phyloP scores from a whole-genome alignment of 2,888 invertebrate species.

The Dynastes maya region DNA sequence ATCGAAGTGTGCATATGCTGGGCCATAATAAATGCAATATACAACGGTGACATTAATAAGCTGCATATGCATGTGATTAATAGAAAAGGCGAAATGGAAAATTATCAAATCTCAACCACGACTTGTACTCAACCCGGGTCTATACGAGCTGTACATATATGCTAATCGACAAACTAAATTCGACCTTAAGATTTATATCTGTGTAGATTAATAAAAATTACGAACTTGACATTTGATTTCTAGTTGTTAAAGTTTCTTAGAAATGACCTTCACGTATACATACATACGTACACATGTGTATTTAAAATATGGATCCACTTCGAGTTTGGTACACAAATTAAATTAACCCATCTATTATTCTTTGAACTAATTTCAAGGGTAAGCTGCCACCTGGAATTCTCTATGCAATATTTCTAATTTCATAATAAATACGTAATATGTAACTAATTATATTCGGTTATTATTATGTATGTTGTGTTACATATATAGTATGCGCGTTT shows the following conservation, averaged over 20 bases:
- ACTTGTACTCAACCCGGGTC: background rate
- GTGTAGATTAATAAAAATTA: slow-evolving; percentile 37
- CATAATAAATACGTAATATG: background rate
- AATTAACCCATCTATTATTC: background rate
- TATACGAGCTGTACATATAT: slow-evolving; percentile 1
- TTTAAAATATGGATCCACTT: background rate
- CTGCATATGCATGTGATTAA: slow-evolving; percentile 30
- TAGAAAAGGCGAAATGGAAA: slow-evolving; percentile 33
- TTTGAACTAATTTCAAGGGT: background rate
- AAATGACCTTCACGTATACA: slow-evolving; percentile 21
- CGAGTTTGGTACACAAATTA: background rate
- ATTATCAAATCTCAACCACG: slow-evolving; percentile 20
- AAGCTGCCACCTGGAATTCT: background rate
- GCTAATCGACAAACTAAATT: slow-evolving; percentile 23
- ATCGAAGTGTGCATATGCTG: background rate
- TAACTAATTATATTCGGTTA: slow-evolving; percentile 5
- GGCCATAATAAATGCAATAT: background rate
- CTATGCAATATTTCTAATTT: background rate
- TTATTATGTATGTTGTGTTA: background rate
- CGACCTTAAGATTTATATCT: slow-evolving; percentile 40
- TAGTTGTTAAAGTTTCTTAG: slow-evolving; percentile 25
- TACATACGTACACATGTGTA: background rate
- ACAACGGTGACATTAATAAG: slow-evolving; percentile 29
- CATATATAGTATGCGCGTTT: background rate
- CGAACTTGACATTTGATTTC: slow-evolving; percentile 41